Conservation (phyloP, 1,140 invertebrate species). For the Contarinia nasturtii region DNA sequence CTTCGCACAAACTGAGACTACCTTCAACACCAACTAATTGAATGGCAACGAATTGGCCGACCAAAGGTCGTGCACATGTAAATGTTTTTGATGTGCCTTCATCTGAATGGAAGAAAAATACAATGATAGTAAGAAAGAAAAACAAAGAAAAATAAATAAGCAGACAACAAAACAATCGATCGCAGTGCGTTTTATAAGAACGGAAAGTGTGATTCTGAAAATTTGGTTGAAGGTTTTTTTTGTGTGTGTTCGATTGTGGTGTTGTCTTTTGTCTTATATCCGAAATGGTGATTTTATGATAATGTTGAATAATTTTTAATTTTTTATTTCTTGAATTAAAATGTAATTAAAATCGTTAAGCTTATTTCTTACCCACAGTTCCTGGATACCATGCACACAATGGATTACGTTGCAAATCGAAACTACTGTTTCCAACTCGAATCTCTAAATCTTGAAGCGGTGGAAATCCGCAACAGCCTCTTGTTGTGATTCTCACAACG, state of each 20-base stretch:
- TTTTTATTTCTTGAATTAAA: not conserved
- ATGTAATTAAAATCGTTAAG: not conserved
- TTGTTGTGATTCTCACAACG: constrained; percentile 66
- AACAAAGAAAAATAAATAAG: too few species aligned
- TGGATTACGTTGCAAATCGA: constrained; percentile 67
- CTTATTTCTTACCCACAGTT: constrained; percentile 47
- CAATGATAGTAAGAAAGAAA: too few species aligned
- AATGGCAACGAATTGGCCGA: constrained; percentile 72
- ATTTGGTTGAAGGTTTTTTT: constrained; percentile 1
- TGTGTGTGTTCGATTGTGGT: too few species aligned
- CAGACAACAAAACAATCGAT: too few species aligned
- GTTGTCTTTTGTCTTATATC: too few species aligned
- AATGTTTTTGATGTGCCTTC: constrained; percentile 82
- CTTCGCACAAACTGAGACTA: constrained; percentile 73
- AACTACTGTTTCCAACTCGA: constrained; percentile 73
- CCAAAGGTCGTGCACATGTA: constrained; percentile 59
- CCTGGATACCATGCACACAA: constrained; percentile 85
- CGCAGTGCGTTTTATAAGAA: not conserved
- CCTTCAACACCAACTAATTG: constrained; percentile 80
- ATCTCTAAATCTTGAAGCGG: constrained; percentile 84
- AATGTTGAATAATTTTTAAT: constrained; percentile 1
- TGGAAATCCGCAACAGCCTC: constrained; percentile 72
- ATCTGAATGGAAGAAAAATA: constrained; percentile 39
- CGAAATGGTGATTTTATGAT: not conserved
- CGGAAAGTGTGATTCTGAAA: constrained; percentile 1